Conservation (phyloP, 2,113 vertebrate genomes). For the Zosterops pallidus region DNA sequence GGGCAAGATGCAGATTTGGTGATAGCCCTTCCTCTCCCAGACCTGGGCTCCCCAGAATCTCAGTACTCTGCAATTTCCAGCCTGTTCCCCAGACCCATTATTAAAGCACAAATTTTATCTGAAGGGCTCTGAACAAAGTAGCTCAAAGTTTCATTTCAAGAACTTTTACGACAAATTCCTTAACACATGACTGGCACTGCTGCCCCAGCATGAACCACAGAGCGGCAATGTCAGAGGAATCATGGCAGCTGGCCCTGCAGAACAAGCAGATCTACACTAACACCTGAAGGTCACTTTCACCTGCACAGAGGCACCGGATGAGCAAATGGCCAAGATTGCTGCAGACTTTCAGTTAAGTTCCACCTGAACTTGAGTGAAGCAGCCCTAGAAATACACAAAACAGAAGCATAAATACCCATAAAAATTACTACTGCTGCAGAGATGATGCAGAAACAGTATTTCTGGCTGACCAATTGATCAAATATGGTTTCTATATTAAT, state of each 20-base stretch:
- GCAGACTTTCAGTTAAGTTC: accelerated
- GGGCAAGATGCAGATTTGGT: not conserved
- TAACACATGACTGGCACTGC: not conserved
- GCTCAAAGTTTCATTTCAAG: not conserved
- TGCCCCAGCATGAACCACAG: not conserved
- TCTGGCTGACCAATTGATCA: not conserved
- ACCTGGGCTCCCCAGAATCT: not conserved
- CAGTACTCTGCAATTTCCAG: not conserved
- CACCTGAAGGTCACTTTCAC: not conserved
- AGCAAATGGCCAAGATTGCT: not conserved
- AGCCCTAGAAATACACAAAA: not conserved
- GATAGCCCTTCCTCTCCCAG: not conserved
- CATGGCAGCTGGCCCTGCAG: not conserved
- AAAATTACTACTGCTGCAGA: not conserved
- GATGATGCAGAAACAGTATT: not conserved
- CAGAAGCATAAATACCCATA: not conserved
- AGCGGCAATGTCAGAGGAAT: not conserved
- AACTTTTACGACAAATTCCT: not conserved
- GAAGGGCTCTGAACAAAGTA: not conserved
- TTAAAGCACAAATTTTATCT: not conserved
- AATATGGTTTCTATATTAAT: not conserved
- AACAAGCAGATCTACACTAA: not conserved
- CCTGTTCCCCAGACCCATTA: not conserved
- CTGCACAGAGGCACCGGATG: not conserved
- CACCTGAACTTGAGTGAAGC: not conserved